Base-by-base conservation (phyloP, 2,113 vertebrate species). In the Chiloscyllium plagiosum region DNA sequence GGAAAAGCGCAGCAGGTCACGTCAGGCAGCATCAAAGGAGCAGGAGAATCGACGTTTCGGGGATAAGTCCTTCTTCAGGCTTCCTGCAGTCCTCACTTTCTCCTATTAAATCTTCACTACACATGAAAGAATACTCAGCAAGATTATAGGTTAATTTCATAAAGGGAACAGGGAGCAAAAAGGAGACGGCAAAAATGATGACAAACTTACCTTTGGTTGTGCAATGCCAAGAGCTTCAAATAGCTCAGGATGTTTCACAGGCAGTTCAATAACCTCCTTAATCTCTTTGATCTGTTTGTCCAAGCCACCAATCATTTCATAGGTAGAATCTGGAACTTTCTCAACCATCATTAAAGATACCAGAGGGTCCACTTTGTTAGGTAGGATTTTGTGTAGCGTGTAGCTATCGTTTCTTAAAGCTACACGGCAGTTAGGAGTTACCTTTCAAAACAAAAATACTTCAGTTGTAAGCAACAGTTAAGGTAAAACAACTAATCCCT, bases 301-400 rank as follows among this genome's bases (percentile, higher is more conserved):
- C 96, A 99, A 97, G 1, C 99, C 99, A 0, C 99, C 99, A 0
- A 99, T 99, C 99, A 99, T 99, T 97, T 99, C 99, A 0, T 99
- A 99, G 1, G 99, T 99, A 50, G 99, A 99, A 96, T 99, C 99
- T 0, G 99, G 99, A 4, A 99, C 99, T 95, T 99, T 99, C 97
- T 99, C 99, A 96, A 99, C 99, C 99, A 99, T 99, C 99, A 99
- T 99, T n/a, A 99, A 97, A 0, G 99, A 99, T 4, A 99, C 99
- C 0, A 99, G 97, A 0, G 99, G 99, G 95, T 99, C 99, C 96
- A 99, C 99, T 96, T 99, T 99, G 97, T 99, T 99, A 96, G 99
- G 99, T 52, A 99, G 97, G 97, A 99, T 99, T 98, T 99, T 99
- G 97, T 99, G 99, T 83, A 99, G 98, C 0, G 99, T 99, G 97